Base-by-base conservation (phyloP, 2,113 vertebrate genomes). In the Dasyurus viverrinus region DNA sequence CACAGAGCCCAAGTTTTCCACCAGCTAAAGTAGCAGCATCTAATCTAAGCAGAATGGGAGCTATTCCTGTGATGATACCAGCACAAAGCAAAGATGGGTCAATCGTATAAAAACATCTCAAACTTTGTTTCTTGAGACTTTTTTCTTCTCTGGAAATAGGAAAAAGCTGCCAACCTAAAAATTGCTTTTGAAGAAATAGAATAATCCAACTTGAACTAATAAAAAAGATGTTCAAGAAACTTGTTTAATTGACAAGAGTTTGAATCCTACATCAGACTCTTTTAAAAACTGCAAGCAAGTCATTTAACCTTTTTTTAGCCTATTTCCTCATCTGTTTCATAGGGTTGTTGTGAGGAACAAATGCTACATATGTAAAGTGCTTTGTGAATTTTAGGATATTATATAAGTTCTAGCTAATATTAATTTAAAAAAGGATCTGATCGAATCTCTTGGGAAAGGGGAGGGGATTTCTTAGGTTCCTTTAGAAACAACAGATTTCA, bases 41-140 rank as follows among this genome's bases (percentile, higher is more conserved):
- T 98, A 99, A 99, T 98, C 99, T 99, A 97, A 99, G 99, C 97
- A 99, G 99, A 98, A 99, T 99, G 99, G 99, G 99, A 91, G 99
- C 98, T 91, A 98, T 99, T 97, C 99, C 99, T 0, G 99, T 99
- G 98, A 99, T 99, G 99, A 99, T 99, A 95, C 99, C 99, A 91
- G 99, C 99, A 91, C 99, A 99, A 98, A 99, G 99, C 98, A 99
- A 99, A 98, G 99, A 99, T 93, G 99, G 99, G 95, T 99, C 99
- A 0, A 99, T 99, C 95, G 99, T 99, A 96, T 99, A 99, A 98
- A 48, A 95, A 2, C 68, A 27, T 90, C 50, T 0, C 0, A 1
- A 0, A 30, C 14, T 68, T 3, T 27, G 47, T 0, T 16, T 57
- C 53, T 92, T 91, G 14, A 0, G 46, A 11, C 46, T 53, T 52